A percentile compares a stretch with the other conserved stretches of the same genome.
phyloP scores from a whole-genome alignment of 2,113 vertebrate genomes.

The Saccopteryx leptura region DNA sequence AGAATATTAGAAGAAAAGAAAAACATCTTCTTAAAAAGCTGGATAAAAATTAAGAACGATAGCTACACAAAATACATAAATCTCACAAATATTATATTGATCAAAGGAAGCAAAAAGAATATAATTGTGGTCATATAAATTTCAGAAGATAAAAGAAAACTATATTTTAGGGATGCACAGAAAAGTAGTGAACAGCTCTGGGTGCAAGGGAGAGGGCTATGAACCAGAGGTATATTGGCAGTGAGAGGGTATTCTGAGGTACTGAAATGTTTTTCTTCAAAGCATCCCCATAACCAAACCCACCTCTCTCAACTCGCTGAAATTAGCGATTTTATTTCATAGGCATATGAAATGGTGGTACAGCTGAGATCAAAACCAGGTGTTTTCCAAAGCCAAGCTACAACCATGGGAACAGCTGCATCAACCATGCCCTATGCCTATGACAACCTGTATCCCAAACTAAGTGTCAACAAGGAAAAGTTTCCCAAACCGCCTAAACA shows the following conservation, averaged over 20 bases:
- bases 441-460: conserved; percentile 26
- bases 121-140: neutral
- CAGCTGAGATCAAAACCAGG: neutral
- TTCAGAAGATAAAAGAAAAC: conserved; percentile 25
- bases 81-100: neutral
- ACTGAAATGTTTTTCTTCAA: conserved; percentile 9
- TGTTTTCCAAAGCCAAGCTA: conserved; percentile 56
- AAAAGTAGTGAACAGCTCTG: neutral
- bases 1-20: neutral
- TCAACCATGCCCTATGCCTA: neutral
- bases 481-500: neutral
- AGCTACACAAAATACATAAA: neutral
- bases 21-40: neutral
- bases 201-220: neutral
- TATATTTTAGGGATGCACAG: neutral
- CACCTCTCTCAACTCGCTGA: neutral
- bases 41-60: conserved; percentile 35
- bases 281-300: neutral
- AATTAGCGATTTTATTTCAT: conserved; percentile 29
- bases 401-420: neutral
- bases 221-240: neutral
- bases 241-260: neutral
- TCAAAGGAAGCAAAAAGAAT: neutral
- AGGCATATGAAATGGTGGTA: neutral
- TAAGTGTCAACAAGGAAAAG: conserved; percentile 28